Evolutionary conservation across 1,140 invertebrate genomes (phyloP).

Genomic region (Galleria mellonella): DNA sequence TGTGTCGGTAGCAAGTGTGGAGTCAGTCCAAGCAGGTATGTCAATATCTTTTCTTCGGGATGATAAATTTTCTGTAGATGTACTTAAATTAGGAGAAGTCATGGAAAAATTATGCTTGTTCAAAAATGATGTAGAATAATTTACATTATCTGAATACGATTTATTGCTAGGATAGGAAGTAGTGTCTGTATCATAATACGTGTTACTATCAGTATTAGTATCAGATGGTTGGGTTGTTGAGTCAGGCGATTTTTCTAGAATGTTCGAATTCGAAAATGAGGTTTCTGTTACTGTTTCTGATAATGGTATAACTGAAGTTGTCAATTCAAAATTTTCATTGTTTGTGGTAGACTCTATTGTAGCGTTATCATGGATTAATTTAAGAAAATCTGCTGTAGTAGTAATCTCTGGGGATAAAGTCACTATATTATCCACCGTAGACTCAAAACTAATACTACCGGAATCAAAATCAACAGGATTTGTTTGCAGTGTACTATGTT

Average conservation of each 20-base stretch:
- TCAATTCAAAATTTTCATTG: background rate
- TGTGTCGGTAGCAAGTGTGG: conserved; percentile 42
- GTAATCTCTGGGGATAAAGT: conserved; percentile 1
- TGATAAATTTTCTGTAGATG: conserved; percentile 49
- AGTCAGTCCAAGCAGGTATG: conserved; percentile 64
- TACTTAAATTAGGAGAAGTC: conserved; percentile 23
- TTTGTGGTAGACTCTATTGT: background rate
- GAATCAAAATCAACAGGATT: conserved; percentile 2
- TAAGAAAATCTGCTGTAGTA: background rate
- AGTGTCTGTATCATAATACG: too few species aligned
- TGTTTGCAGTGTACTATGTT: background rate
- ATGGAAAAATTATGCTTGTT: background rate
- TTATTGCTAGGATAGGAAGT: too few species aligned
- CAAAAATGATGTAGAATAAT: too few species aligned
- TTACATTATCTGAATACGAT: too few species aligned
- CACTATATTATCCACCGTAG: conserved; percentile 5
- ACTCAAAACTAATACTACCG: conserved; percentile 3
- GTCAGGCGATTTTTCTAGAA: too few species aligned
- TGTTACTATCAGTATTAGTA: too few species aligned
- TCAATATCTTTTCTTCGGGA: conserved; percentile 59
- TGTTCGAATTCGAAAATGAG: too few species aligned
- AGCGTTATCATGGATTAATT: too few species aligned
- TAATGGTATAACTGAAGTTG: too few species aligned
- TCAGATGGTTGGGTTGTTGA: too few species aligned
- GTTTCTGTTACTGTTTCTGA: too few species aligned